phyloP scores from a whole-genome alignment of 1,140 invertebrate species.

The Chelonus insularis region DNA sequence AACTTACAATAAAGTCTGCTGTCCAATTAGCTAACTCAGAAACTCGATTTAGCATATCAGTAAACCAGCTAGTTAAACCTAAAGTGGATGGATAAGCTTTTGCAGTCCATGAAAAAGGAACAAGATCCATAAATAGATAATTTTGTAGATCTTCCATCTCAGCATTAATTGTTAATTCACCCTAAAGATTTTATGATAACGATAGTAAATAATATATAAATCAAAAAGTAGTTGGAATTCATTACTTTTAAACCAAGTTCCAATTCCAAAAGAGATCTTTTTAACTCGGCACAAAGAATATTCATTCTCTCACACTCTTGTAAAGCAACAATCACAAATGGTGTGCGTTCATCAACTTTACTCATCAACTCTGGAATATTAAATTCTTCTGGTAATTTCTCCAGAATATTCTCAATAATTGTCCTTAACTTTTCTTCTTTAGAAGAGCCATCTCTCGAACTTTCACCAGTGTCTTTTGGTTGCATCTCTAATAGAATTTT shows the following conservation, averaged over 20 bases:
- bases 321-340: slow-evolving; percentile 89
- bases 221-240: neutral
- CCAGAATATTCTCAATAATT: slow-evolving; percentile 84
- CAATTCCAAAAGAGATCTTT: slow-evolving; percentile 80
- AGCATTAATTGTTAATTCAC: slow-evolving; percentile 88
- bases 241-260: slow-evolving; percentile 83
- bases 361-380: slow-evolving; percentile 84
- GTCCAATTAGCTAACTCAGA: slow-evolving; percentile 81
- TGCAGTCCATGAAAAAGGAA: slow-evolving; percentile 82
- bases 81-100: slow-evolving; percentile 88
- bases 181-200: slow-evolving; percentile 59
- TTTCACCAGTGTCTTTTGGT: slow-evolving; percentile 76
- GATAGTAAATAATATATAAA: neutral
- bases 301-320: slow-evolving; percentile 98
- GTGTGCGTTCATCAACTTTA: slow-evolving; percentile 85
- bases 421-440: slow-evolving; percentile 84
- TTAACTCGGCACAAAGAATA: slow-evolving; percentile 77
- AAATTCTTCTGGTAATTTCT: slow-evolving; percentile 88
- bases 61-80: slow-evolving; percentile 84
- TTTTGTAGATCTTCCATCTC: slow-evolving; percentile 90
- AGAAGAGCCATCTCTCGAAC: slow-evolving; percentile 66
- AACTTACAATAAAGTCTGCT: slow-evolving; percentile 72
- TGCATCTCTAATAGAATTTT: slow-evolving; percentile 91
- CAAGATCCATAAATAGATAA: slow-evolving; percentile 81
- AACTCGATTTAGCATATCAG: slow-evolving; percentile 79